phyloP scores from a whole-genome alignment of 2,888 invertebrate genomes.

The Drosophila helvetica region DNA sequence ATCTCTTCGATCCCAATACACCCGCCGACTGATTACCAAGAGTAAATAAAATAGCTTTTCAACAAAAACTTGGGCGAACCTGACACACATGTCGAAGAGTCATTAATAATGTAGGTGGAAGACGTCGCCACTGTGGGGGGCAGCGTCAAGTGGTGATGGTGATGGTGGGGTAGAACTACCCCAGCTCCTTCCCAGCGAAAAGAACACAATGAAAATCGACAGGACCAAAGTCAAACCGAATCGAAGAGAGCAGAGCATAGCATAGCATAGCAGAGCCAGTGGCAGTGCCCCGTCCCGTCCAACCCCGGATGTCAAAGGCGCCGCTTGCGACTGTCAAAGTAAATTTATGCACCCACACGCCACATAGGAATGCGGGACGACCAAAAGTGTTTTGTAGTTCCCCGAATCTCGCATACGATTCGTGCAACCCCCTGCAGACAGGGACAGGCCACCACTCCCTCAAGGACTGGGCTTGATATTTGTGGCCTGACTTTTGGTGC shows the following conservation, averaged over 20 bases:
- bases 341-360: slow-evolving; percentile 73
- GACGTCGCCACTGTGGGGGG: slow-evolving; percentile 43
- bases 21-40: slow-evolving; percentile 37
- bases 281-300: slow-evolving; percentile 6
- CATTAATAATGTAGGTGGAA: slow-evolving; percentile 77
- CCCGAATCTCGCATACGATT: slow-evolving; percentile 16
- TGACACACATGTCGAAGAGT: slow-evolving; percentile 78
- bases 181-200: slow-evolving; percentile 2
- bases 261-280: background rate
- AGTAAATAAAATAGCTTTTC: slow-evolving; percentile 75
- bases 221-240: slow-evolving; percentile 17
- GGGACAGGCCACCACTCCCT: background rate
- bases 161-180: slow-evolving; percentile 5
- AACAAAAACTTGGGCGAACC: slow-evolving; percentile 69
- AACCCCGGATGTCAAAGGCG: slow-evolving; percentile 72
- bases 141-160: slow-evolving; percentile 3
- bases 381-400: slow-evolving; percentile 74
- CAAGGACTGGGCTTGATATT: slow-evolving; percentile 17
- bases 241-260: slow-evolving; percentile 6
- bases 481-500: slow-evolving; percentile 42
- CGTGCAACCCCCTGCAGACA: slow-evolving; percentile 16
- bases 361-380: slow-evolving; percentile 47
- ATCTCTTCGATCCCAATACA: background rate
- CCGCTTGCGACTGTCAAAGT: slow-evolving; percentile 71
- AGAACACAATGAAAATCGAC: slow-evolving; percentile 58